Evolutionary conservation across 2,113 vertebrate species (phyloP).

Genomic region (Oenanthe oenanthe): DNA sequence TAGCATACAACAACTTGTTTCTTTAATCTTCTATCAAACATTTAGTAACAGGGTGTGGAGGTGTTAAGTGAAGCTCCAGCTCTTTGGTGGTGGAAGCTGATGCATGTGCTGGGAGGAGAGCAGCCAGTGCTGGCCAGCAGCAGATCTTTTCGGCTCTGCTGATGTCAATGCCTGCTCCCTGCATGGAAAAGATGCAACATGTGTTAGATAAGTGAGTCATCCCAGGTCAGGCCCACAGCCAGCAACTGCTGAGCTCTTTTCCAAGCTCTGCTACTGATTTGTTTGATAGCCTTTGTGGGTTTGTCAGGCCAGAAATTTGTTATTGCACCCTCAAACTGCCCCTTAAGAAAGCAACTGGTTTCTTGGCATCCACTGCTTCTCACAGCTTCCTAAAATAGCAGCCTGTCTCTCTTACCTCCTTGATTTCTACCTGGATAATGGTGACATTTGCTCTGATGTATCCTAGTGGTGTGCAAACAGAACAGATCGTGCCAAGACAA

Average conservation of each 20-base stretch:
- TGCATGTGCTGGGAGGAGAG: background rate
- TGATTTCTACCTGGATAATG: background rate
- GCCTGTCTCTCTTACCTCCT: background rate
- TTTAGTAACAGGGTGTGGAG: background rate
- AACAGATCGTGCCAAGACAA: background rate
- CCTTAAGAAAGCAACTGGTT: background rate
- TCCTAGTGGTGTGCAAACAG: background rate
- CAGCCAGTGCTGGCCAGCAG: background rate
- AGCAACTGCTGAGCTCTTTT: background rate
- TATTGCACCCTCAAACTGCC: background rate
- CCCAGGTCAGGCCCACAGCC: background rate
- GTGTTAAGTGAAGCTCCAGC: background rate
- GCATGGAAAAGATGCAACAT: conserved; percentile 56
- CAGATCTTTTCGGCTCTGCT: background rate
- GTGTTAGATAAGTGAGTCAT: conserved; percentile 57
- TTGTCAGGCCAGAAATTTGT: conserved; percentile 15
- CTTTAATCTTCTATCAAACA: background rate
- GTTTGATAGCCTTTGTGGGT: background rate
- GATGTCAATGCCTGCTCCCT: conserved; percentile 41
- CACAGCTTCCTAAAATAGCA: background rate
- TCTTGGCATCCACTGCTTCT: background rate
- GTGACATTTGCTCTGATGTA: background rate
- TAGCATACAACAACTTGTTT: background rate
- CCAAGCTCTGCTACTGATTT: conserved; percentile 53
- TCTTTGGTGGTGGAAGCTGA: background rate